Percentiles rank a stretch among this genome's conserved stretches.
Conservation (phyloP, 1,140 invertebrate genomes). For the Penaeus indicus region DNA sequence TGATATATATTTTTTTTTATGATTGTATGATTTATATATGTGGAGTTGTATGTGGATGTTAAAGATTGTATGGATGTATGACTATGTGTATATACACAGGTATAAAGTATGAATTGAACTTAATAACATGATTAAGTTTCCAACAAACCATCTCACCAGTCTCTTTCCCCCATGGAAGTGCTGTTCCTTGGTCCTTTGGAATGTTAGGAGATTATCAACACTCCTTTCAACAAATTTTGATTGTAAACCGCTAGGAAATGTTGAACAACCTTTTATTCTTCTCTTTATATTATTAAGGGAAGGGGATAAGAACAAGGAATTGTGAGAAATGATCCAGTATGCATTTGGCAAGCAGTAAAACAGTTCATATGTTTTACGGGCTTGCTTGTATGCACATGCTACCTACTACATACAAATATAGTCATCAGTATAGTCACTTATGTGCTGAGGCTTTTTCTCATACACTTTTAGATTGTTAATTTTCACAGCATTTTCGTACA, state of each 20-base stretch:
- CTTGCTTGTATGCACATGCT: background rate
- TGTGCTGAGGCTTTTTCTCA: too few species aligned
- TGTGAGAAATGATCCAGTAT: background rate
- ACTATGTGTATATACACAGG: background rate
- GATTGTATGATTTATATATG: conserved; percentile 3
- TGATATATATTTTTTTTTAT: background rate
- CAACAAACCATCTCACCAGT: too few species aligned
- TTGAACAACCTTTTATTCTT: background rate
- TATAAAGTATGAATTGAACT: background rate
- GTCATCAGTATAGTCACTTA: too few species aligned
- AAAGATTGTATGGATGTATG: background rate
- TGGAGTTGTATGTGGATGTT: background rate
- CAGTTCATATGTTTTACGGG: too few species aligned
- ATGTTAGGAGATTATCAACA: too few species aligned
- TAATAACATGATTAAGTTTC: too few species aligned
- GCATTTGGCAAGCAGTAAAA: background rate
- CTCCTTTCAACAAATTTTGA: background rate
- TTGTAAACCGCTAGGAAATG: background rate
- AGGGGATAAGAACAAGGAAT: background rate
- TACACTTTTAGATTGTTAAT: too few species aligned
- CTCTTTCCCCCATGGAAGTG: too few species aligned
- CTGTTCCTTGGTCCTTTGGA: too few species aligned
- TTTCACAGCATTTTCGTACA: too few species aligned
- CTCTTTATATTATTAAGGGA: background rate
- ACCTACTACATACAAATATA: background rate